A percentile compares a stretch with the other conserved stretches of the same genome.
phyloP scores from a whole-genome alignment of 2,113 vertebrate species.

The Sula dactylatra region DNA sequence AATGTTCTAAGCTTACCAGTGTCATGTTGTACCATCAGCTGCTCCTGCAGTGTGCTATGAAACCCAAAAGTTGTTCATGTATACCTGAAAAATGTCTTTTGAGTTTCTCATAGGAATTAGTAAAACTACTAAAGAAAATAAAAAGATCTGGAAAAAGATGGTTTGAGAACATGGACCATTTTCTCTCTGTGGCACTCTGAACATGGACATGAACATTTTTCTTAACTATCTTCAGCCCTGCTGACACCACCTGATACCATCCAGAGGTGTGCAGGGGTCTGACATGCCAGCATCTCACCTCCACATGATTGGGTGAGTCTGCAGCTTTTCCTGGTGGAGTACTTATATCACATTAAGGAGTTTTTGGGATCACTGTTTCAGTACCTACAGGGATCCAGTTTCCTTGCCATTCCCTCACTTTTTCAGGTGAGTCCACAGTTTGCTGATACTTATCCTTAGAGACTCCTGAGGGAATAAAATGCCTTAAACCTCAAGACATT shows the following conservation, averaged over 20 bases:
- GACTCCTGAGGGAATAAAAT: not conserved
- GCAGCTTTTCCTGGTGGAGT: not conserved
- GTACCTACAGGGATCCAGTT: not conserved
- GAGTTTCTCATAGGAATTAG: not conserved
- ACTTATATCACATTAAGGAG: not conserved
- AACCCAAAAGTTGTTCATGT: not conserved
- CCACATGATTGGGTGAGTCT: rapidly evolving
- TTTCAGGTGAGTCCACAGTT: not conserved
- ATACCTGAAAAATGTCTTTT: not conserved
- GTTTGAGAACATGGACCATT: not conserved
- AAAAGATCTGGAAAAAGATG: not conserved
- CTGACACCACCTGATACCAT: not conserved
- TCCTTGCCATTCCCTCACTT: not conserved
- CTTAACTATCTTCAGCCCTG: not conserved
- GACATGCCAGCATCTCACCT: not conserved
- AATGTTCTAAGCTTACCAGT: not conserved
- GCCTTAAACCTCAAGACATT: not conserved
- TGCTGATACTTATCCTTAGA: not conserved
- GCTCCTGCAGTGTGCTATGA: not conserved
- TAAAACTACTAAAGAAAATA: not conserved
- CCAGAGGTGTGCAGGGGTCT: not conserved
- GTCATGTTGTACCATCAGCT: not conserved
- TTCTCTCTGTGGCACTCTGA: not conserved
- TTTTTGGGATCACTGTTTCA: not conserved
- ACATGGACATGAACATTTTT: not conserved